Conservation (phyloP, 2,113 vertebrate species). For the Cranoglanis bouderius region DNA sequence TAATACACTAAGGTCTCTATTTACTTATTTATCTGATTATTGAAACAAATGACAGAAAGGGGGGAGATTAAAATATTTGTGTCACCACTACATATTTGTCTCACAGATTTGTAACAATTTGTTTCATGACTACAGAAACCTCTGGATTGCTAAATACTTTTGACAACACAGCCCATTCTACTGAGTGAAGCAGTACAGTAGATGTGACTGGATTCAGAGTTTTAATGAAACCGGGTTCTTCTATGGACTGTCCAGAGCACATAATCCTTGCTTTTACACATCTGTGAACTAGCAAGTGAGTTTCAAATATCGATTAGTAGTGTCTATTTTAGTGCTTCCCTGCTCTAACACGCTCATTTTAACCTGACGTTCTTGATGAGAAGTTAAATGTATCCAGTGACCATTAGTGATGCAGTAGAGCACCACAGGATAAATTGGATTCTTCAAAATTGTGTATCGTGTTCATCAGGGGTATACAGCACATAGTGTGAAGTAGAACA, state of each 20-base stretch:
- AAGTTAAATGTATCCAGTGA: background rate
- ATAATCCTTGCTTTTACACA: background rate
- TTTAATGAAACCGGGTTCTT: background rate
- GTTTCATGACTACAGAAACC: conserved; percentile 75
- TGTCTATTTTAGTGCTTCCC: background rate
- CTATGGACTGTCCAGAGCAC: background rate
- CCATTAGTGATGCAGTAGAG: background rate
- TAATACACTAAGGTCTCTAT: conserved; percentile 67
- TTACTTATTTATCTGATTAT: conserved; percentile 79
- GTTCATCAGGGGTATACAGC: background rate
- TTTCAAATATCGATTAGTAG: background rate
- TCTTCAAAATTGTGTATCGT: background rate
- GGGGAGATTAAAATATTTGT: conserved; percentile 71
- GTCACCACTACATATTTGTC: conserved; percentile 72
- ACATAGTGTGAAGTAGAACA: background rate
- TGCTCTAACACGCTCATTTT: background rate
- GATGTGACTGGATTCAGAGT: background rate
- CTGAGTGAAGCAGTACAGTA: background rate
- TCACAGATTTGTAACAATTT: conserved; percentile 79
- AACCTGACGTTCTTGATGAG: background rate
- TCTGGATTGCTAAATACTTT: conserved; percentile 67
- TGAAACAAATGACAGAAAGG: conserved; percentile 77
- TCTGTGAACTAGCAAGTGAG: background rate
- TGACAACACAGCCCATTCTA: conserved; percentile 59
- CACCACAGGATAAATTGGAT: background rate